These are phyloP conservation scores for Cephus pygmeus DNA, from an alignment of 2,888 invertebrate species.

Conservation along the genomic window DNA sequence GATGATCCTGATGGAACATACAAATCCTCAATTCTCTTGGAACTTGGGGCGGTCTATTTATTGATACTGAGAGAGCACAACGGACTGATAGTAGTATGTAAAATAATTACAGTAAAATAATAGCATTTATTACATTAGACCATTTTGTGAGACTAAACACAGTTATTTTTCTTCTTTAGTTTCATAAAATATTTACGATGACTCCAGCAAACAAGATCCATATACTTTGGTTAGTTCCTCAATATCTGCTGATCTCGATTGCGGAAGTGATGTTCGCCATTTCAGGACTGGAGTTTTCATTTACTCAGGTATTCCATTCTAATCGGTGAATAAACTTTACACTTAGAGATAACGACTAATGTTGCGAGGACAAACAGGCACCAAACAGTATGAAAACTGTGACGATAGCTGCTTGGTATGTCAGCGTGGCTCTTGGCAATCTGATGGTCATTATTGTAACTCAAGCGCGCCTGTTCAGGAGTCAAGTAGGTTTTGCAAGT, in stretches of 20 bases:
- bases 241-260: conserved; percentile 81
- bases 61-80: conserved; percentile 65
- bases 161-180: conserved; percentile 46
- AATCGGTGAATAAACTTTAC: not conserved
- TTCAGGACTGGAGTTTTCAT: conserved; percentile 85
- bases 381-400: conserved; percentile 87
- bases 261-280: conserved; percentile 88
- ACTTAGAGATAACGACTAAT: not conserved
- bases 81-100: conserved; percentile 61
- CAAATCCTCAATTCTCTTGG: conserved; percentile 21
- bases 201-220: conserved; percentile 75
- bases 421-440: conserved; percentile 85
- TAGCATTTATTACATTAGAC: not conserved
- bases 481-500: conserved; percentile 68
- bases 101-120: not conserved
- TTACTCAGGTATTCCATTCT: conserved; percentile 73
- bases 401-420: conserved; percentile 85
- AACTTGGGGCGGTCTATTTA: conserved; percentile 71
- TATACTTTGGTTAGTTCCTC: conserved; percentile 81
- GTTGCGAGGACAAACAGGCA: conserved; percentile 68
- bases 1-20: conserved; percentile 19
- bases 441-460: conserved; percentile 81
- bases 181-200: conserved; percentile 71
- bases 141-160: conserved; percentile 11
- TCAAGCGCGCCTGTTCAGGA: conserved; percentile 73